A percentile compares a stretch with the other conserved stretches of the same genome.
phyloP scores from a whole-genome alignment of 2,113 vertebrate genomes.

The Machaerirhynchus nigripectus region DNA sequence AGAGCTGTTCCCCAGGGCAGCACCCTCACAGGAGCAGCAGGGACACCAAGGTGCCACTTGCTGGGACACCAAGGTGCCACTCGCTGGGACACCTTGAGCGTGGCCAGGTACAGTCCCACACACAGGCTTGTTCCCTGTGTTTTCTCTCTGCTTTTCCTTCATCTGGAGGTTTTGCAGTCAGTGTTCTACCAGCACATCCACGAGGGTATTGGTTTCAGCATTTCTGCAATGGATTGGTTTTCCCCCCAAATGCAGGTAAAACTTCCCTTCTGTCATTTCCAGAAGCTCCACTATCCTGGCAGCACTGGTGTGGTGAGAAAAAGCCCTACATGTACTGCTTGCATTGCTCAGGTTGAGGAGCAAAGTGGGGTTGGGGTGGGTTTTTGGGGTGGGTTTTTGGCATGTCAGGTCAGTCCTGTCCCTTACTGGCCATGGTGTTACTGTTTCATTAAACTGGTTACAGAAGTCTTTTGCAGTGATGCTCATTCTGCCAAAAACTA shows the following conservation, averaged over 20 bases:
- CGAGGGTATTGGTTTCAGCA: background rate
- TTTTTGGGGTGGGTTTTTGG: background rate
- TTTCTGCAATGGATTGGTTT: background rate
- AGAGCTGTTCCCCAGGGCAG: background rate
- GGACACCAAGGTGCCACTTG: background rate
- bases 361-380: background rate
- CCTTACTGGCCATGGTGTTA: fast-evolving
- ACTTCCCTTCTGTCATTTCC: background rate
- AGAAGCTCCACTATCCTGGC: background rate
- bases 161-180: background rate
- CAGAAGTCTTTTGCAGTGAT: background rate
- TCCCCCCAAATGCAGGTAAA: background rate
- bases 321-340: background rate
- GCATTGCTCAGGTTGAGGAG: background rate
- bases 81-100: fast-evolving
- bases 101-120: background rate
- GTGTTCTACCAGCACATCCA: fast-evolving
- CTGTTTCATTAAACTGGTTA: background rate
- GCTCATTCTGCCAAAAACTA: fast-evolving
- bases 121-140: fast-evolving
- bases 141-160: background rate
- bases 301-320: background rate
- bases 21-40: fast-evolving
- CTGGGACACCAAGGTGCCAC: background rate
- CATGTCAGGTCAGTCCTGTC: background rate